Percentiles rank a stretch among this genome's conserved stretches.
These are phyloP conservation scores for Chesias legatella DNA, from an alignment of 2,888 invertebrate species.

Conservation along the genomic window DNA sequence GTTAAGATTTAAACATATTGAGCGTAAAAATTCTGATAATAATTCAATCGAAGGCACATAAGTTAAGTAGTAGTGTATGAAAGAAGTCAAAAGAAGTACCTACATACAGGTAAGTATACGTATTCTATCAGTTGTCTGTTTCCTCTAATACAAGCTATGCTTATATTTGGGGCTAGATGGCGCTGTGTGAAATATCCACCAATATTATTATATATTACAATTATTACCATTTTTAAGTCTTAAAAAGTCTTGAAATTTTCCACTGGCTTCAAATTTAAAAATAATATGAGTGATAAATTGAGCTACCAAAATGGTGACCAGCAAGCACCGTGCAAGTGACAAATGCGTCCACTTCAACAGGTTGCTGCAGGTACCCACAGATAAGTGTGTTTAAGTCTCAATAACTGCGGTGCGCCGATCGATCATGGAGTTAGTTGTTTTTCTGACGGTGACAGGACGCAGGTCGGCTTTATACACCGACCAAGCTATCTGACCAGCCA, in stretches of 20 bases:
- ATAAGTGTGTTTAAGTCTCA: conserved; percentile 70
- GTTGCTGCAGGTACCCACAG: conserved; percentile 53
- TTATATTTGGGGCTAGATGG: no score
- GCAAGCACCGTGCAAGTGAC: conserved; percentile 16
- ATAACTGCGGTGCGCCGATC: conserved; percentile 68
- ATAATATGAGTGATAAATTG: conserved; percentile 40
- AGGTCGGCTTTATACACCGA: conserved; percentile 31
- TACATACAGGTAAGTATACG: no score
- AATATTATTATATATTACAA: no score
- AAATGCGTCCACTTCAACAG: conserved; percentile 43
- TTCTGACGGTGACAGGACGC: conserved; percentile 70
- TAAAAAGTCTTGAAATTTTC: conserved; percentile 17
- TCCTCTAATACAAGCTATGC: no score
- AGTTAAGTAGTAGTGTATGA: no score
- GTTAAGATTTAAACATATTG: no score
- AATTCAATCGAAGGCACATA: no score
- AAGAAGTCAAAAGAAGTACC: no score
- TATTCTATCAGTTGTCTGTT: no score
- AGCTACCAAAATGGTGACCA: conserved; percentile 36
- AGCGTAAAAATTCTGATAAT: no score
- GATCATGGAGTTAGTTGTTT: conserved; percentile 79
- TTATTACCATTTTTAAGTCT: no score
- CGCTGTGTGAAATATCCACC: no score
- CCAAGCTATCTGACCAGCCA: conserved; percentile 26
- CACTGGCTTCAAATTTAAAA: conserved; percentile 8